These are phyloP conservation scores for Deroptyus accipitrinus DNA, from an alignment of 2,113 vertebrate species.

Conservation along the genomic window DNA sequence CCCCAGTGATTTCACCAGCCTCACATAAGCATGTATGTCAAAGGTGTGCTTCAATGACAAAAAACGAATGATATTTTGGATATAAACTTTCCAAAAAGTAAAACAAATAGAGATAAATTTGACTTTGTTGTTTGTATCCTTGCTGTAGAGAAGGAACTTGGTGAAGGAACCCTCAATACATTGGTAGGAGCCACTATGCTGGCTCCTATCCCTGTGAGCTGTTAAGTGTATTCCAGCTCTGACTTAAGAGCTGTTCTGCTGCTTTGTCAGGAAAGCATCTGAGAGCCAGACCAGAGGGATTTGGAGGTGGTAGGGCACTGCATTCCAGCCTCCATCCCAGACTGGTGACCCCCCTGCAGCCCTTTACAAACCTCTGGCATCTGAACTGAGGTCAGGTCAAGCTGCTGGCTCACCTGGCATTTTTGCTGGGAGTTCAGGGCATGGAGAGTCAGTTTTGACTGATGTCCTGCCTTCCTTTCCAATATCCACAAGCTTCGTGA, in stretches of 20 bases:
- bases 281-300: not conserved
- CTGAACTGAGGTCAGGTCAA: not conserved
- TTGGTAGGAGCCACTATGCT: not conserved
- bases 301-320: not conserved
- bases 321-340: not conserved
- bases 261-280: not conserved
- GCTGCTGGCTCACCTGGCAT: not conserved
- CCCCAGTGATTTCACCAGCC: not conserved
- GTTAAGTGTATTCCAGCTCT: not conserved
- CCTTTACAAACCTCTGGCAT: not conserved
- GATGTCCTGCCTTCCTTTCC: not conserved
- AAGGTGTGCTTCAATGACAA: not conserved
- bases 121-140: not conserved
- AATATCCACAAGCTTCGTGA: not conserved
- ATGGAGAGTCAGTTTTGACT: not conserved
- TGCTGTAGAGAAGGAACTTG: not conserved
- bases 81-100: not conserved
- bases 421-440: not conserved
- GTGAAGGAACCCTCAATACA: not conserved
- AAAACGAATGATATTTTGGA: not conserved
- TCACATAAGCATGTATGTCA: not conserved
- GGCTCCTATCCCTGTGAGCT: fast-evolving
- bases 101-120: not conserved
- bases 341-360: not conserved
- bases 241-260: not conserved